Percentiles rank a stretch among this genome's conserved stretches.
Evolutionary conservation across 2,113 vertebrate genomes (phyloP).

Genomic region (Oplegnathus fasciatus): DNA sequence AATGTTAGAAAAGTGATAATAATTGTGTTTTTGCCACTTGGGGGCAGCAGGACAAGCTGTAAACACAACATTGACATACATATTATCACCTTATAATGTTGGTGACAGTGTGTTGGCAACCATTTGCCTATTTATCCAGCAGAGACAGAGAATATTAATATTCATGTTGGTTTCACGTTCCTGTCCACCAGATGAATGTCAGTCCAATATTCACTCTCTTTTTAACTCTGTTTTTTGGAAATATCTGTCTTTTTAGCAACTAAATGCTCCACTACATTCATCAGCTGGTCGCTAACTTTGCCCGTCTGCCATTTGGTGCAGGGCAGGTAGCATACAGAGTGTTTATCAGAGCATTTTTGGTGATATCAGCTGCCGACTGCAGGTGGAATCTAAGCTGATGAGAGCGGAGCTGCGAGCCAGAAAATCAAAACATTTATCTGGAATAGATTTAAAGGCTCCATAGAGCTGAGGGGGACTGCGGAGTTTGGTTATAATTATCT

Average conservation of each 20-base stretch:
- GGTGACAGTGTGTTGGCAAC: background rate
- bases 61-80: background rate
- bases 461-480: conserved; percentile 6
- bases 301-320: background rate
- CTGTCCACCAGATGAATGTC: background rate
- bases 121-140: background rate
- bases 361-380: conserved; percentile 28
- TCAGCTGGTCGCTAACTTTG: background rate
- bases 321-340: background rate
- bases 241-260: conserved; percentile 1
- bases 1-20: background rate
- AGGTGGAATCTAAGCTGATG: conserved; percentile 22
- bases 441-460: conserved; percentile 18
- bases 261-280: conserved; percentile 10
- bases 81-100: background rate
- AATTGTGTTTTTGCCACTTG: conserved; percentile 8
- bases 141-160: background rate
- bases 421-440: conserved; percentile 40
- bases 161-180: background rate
- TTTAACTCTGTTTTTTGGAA: background rate
- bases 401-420: conserved; percentile 8
- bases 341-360: conserved; percentile 5
- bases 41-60: background rate
- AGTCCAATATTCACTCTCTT: background rate
- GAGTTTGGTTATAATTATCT: background rate